A percentile compares a stretch with the other conserved stretches of the same genome.
These are phyloP conservation scores for Dinocampus coccinellae DNA, from an alignment of 2,888 invertebrate species.

Conservation along the genomic window DNA sequence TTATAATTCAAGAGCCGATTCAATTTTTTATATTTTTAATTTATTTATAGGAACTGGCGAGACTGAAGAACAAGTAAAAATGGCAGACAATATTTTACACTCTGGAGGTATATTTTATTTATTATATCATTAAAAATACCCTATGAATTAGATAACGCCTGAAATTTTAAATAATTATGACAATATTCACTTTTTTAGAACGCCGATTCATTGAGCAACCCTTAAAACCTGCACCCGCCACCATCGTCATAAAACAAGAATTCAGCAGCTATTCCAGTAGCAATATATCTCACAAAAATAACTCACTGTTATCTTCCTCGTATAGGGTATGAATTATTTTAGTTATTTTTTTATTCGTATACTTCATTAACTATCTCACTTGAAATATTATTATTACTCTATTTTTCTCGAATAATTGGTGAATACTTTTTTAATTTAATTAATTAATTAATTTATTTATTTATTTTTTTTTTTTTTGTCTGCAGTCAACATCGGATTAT, in stretches of 20 bases:
- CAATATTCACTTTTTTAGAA: conserved; percentile 71
- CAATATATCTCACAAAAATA: conserved; percentile 37
- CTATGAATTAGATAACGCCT: neutral
- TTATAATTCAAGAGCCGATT: neutral
- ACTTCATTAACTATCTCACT: neutral
- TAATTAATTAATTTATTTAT: neutral
- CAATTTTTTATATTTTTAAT: conserved; percentile 32
- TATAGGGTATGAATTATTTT: conserved; percentile 48
- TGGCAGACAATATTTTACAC: conserved; percentile 90
- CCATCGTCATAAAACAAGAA: conserved; percentile 75
- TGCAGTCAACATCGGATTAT: conserved; percentile 49
- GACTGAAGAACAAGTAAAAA: conserved; percentile 84
- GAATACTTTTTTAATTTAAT: neutral
- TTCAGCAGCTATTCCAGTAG: conserved; percentile 68
- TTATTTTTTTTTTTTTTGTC: conserved; percentile 6
- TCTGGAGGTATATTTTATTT: conserved; percentile 76
- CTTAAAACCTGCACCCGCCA: conserved; percentile 82
- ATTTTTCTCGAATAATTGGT: neutral
- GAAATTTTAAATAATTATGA: neutral
- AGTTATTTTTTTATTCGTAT: neutral
- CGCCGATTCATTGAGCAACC: conserved; percentile 90
- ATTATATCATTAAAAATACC: neutral
- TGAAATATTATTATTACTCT: neutral
- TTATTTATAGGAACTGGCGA: conserved; percentile 77
- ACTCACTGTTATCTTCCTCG: conserved; percentile 48